phyloP scores from a whole-genome alignment of 2,113 vertebrate species.

The Hipposideros armiger region DNA sequence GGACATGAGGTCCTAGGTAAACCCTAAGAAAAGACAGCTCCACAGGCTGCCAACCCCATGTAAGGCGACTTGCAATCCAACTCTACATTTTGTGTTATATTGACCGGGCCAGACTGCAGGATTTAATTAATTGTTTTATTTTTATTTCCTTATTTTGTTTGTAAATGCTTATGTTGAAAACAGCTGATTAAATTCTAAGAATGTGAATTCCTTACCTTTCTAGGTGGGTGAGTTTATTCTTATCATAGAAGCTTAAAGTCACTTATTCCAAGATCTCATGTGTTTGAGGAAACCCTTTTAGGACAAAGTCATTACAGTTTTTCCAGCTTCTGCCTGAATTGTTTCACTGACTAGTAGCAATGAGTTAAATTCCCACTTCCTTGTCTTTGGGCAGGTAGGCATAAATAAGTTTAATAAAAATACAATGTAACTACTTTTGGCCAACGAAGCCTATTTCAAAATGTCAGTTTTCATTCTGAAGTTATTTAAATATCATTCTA shows the following conservation, averaged over 20 bases:
- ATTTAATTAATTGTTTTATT: neutral
- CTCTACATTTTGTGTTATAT: neutral
- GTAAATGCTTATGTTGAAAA: conserved; percentile 31
- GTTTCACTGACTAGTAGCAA: neutral
- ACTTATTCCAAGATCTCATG: neutral
- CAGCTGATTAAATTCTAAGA: neutral
- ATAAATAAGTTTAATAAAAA: conserved; percentile 23
- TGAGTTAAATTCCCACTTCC: neutral
- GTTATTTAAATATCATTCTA: neutral
- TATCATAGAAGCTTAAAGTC: neutral
- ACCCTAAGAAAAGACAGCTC: neutral
- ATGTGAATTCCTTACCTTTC: neutral
- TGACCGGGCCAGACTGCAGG: neutral
- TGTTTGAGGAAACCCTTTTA: neutral
- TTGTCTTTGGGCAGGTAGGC: neutral
- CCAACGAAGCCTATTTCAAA: neutral
- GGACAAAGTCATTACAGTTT: conserved; percentile 19
- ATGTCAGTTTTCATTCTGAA: conserved; percentile 1
- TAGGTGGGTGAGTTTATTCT: conserved; percentile 13
- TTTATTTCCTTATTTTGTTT: neutral
- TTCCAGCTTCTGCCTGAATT: neutral
- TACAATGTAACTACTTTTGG: neutral
- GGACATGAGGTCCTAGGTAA: neutral
- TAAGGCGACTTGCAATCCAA: neutral
- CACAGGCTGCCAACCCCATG: fast-evolving